phyloP scores from a whole-genome alignment of 2,113 vertebrate genomes.

The Patagioenas fasciata region DNA sequence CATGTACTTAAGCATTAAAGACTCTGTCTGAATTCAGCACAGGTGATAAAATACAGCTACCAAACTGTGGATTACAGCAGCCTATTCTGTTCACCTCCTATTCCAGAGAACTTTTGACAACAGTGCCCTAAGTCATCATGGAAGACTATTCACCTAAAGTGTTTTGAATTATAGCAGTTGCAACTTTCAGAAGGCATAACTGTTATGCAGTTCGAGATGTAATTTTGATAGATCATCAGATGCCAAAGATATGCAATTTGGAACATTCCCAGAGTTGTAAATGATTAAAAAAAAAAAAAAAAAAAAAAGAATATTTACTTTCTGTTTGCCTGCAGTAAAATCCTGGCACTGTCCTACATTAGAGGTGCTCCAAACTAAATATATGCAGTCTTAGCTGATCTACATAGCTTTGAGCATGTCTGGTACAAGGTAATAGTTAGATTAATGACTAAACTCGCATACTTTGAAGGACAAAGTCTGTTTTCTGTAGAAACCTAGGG shows the following conservation, averaged over 20 bases:
- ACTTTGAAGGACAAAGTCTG: neutral
- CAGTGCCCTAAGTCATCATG: neutral
- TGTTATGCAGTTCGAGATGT: neutral
- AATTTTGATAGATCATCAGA: neutral
- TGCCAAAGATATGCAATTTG: neutral
- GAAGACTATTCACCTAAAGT: neutral
- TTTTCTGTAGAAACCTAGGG: neutral
- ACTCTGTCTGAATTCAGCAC: neutral
- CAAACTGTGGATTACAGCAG: rapidly evolving
- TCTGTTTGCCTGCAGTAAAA: neutral
- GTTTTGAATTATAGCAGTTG: neutral
- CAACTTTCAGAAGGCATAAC: neutral
- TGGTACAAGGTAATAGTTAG: neutral
- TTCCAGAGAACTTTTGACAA: neutral
- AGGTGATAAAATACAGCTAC: neutral
- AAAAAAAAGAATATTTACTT: neutral
- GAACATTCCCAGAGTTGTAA: neutral
- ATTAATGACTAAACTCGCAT: neutral
- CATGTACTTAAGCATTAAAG: neutral
- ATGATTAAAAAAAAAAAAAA: neutral
- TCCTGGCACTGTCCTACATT: neutral
- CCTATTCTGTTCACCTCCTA: neutral
- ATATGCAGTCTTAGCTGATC: neutral
- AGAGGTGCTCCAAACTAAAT: neutral
- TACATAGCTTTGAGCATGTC: neutral